Conservation (phyloP, 1,140 invertebrate genomes). For the Bilobella aurantiaca region DNA sequence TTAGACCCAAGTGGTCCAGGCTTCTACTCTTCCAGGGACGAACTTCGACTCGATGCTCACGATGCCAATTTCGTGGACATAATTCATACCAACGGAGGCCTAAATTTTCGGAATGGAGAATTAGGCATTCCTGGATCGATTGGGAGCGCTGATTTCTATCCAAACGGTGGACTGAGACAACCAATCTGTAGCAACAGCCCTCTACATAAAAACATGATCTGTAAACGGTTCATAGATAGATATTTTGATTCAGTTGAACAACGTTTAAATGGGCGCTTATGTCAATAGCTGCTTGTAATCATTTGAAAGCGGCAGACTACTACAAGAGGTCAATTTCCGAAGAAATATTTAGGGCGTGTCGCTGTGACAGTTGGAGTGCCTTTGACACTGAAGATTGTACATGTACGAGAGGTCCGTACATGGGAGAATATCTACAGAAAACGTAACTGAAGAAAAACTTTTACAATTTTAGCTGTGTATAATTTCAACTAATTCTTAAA, state of each 20-base stretch:
- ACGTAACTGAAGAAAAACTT: neutral
- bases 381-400: neutral
- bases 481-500: too few species aligned
- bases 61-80: constrained; percentile 6
- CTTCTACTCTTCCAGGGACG: neutral
- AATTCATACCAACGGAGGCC: neutral
- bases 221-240: too few species aligned
- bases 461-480: neutral
- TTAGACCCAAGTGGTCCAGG: neutral
- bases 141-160: constrained; percentile 2
- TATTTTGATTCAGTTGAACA: too few species aligned
- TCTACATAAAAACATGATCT: too few species aligned
- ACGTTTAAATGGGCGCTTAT: too few species aligned
- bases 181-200: too few species aligned
- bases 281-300: neutral
- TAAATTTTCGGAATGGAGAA: neutral
- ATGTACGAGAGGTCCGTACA: neutral
- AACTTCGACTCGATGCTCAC: neutral
- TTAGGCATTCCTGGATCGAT: neutral
- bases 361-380: neutral
- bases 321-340: neutral
- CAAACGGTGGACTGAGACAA: neutral
- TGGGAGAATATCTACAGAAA: constrained; percentile 2
- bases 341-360: neutral
- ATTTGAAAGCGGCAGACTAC: neutral